These are phyloP conservation scores for Cosmopolites sordidus DNA, from an alignment of 2,888 invertebrate genomes.

Conservation along the genomic window DNA sequence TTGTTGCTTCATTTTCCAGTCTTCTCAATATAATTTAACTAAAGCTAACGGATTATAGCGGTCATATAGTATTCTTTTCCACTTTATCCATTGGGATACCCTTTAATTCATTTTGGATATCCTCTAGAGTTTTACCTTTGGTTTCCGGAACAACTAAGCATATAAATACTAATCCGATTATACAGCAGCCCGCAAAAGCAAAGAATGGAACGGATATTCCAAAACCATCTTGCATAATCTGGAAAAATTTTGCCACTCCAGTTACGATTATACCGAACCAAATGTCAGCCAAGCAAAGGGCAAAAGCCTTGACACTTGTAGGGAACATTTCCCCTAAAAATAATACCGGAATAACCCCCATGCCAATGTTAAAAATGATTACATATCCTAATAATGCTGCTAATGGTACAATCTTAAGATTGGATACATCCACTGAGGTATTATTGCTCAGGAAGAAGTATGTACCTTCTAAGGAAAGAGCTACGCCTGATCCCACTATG, in stretches of 20 bases:
- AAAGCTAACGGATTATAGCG: too few species aligned
- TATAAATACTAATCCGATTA: slow-evolving; percentile 60
- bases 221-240: slow-evolving; percentile 53
- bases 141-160: slow-evolving; percentile 65
- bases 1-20: too few species aligned
- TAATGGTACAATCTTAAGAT: slow-evolving; percentile 48
- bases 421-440: slow-evolving; percentile 41
- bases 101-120: slow-evolving; percentile 62
- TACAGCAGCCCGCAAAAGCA: slow-evolving; percentile 58
- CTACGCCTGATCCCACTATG: slow-evolving; percentile 47
- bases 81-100: slow-evolving; percentile 37
- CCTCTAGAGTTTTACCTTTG: slow-evolving; percentile 65
- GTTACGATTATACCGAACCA: slow-evolving; percentile 51
- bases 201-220: slow-evolving; percentile 64
- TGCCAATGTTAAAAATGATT: slow-evolving; percentile 51
- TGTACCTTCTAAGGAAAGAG: slow-evolving; percentile 47
- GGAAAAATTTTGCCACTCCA: slow-evolving; percentile 50
- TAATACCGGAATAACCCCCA: slow-evolving; percentile 53
- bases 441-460: slow-evolving; percentile 50
- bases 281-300: slow-evolving; percentile 54
- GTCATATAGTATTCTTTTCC: background rate
- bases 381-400: slow-evolving; percentile 51
- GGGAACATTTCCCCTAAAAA: slow-evolving; percentile 56
- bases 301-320: slow-evolving; percentile 54
- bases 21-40: too few species aligned